Evolutionary conservation across 2,888 invertebrate genomes (phyloP), one percentile per base, ranked within the genome.

Genomic region (Conus canariensis): DNA sequence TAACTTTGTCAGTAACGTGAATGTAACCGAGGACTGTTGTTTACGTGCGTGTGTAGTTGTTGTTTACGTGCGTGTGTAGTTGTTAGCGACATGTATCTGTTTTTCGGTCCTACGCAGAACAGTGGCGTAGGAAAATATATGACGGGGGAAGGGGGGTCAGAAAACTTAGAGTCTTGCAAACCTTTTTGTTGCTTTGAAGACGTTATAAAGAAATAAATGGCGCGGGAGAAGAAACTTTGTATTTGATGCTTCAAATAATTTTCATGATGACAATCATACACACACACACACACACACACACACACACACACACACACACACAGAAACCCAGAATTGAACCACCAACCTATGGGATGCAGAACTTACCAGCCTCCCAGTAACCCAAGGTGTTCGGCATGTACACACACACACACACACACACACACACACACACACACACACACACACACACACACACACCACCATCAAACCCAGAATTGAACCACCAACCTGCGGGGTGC

Each of bases 341-440:
- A 45, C 45, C 45, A 45, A 45, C 45, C 45, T 45, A 3, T 3
- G 45, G 45, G 45, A 2, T 60, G 0, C 93, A 96, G 96, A 97
- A 97, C 64, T 96, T 99, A 89, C 98, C 99, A 0, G 97, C 97
- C 7, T 97, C 97, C 92, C 98, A 98, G 91, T 97, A 98, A 98
- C 99, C 99, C 0, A 98, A 98, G 96, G 98, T 98, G 0, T 98
- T 98, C 95, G 99, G 99, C 0, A 97, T 99, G 94, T 98, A 99
- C 95, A 9, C 30, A 16, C 64, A 87, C 64, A 64, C 22, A 19
- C 74, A 74, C 74, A 74, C 74, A 74, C 74, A 74, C 74, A 74
- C 74, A 30, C 30, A 30, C 30, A 30, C 30, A 30, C 30, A 30
- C 30, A 30, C 30, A 30, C 30, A 30, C 30, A 30, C 30, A 30